Evolutionary conservation across 2,888 invertebrate species (phyloP), one percentile per base, ranked within the genome.

Genomic region (Teleogryllus oceanicus): DNA sequence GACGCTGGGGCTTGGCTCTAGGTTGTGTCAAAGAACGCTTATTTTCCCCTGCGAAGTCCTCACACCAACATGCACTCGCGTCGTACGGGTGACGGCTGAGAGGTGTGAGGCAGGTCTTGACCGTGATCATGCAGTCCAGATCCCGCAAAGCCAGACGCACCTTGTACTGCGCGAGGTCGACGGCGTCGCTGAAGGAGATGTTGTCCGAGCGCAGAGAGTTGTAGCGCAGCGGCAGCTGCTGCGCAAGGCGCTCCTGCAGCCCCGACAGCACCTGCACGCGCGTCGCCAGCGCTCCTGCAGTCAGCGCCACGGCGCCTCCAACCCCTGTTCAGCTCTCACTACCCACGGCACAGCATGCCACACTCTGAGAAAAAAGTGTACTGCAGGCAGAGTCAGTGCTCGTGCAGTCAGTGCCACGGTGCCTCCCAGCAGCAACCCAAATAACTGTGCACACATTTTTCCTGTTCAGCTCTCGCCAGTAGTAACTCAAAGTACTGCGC

Each of bases 231-330:
- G 62, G 62, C 16, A 62, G 62, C 62, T 62, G 62, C 62, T n/a
- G 16, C 62, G 5, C 62, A 1, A 62, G n/a, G 16, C 62, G 62
- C 62, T 62, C 62, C 62, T 62, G 62, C 62, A 62, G 62, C 62
- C 62, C 62, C 62, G 62, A 18, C 62, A 62, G 62, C 62, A 62
- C 62, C 62, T 62, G 62, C 62, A 62, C 62, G 62, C 62, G 62
- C 62, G 62, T 18, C 62, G 62, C 62, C 62, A 62, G 62, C 62
- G 62, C 62, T 62, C 62, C 62, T 62, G 62, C 62, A 13, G 62
- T n/a, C 16, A 62, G 62, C 62, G 62, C 62, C 62, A 62, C 16
- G 8, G 62, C 13, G 13, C 62, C 62, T 4, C 4, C 62, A n/a
- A n/a, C n/a, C n/a, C 3, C 24, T 24, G 2, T 3, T 24, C 24